These are phyloP conservation scores for Phragmatobia fuliginosa DNA, from an alignment of 2,888 invertebrate genomes.

Conservation along the genomic window DNA sequence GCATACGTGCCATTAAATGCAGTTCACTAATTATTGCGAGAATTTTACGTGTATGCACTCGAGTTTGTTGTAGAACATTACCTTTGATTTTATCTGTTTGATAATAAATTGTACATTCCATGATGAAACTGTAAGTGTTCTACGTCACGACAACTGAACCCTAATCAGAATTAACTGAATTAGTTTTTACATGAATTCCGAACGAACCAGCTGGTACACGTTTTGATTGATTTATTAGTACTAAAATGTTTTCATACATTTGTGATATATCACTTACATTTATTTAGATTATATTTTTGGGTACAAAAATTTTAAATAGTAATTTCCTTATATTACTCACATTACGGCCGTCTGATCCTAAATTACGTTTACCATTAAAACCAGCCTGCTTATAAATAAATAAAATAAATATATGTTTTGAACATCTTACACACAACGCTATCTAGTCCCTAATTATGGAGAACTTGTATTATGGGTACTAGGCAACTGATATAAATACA, in stretches of 20 bases:
- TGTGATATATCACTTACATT: not conserved
- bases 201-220: not conserved
- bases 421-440: too few species aligned
- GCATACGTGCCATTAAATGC: conserved; percentile 43
- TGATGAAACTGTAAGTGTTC: not conserved
- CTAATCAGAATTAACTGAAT: not conserved
- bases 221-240: not conserved
- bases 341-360: not conserved
- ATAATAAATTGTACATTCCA: not conserved
- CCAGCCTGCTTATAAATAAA: too few species aligned
- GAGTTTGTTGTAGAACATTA: conserved; percentile 22
- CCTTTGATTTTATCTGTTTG: conserved; percentile 7
- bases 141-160: not conserved
- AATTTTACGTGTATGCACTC: conserved; percentile 15
- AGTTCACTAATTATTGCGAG: conserved; percentile 22
- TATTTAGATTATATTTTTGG: not conserved
- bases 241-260: not conserved
- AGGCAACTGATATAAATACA: too few species aligned
- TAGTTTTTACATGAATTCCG: not conserved
- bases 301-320: not conserved
- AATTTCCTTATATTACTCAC: too few species aligned
- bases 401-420: too few species aligned
- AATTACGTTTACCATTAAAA: not conserved
- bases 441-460: too few species aligned
- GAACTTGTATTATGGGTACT: too few species aligned